These are phyloP conservation scores for Crossoptilon crossoptilon DNA, from an alignment of 2,797 vertebrate genomes.

Conservation along the genomic window DNA sequence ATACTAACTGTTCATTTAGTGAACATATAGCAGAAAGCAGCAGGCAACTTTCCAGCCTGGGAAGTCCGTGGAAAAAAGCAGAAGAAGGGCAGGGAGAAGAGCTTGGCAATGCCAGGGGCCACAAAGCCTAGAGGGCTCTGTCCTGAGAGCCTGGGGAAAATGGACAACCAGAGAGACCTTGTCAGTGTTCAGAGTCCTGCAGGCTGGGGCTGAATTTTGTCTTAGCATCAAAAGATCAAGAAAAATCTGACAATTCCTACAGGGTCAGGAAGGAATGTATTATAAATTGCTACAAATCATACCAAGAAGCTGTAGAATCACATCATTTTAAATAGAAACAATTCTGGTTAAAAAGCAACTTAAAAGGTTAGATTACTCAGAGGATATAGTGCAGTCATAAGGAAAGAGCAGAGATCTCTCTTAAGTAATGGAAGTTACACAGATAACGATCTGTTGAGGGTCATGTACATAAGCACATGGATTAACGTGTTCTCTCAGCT, in stretches of 20 bases:
- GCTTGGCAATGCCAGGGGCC: neutral
- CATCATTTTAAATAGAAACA: neutral
- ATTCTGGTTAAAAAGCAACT: neutral
- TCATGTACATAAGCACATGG: neutral
- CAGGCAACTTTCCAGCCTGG: neutral
- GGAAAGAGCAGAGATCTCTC: neutral
- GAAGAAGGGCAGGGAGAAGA: neutral
- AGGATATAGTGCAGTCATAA: neutral
- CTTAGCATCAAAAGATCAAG: neutral
- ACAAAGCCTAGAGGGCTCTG: neutral
- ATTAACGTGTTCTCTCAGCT: neutral
- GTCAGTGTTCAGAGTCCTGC: neutral
- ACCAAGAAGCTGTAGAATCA: neutral
- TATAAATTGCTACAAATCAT: neutral
- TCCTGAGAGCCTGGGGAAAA: neutral
- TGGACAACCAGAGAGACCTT: neutral
- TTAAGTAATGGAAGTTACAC: neutral
- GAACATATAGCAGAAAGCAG: neutral
- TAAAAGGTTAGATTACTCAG: neutral
- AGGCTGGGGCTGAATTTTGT: neutral
- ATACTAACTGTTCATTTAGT: neutral
- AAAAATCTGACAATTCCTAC: neutral
- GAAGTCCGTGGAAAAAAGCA: neutral
- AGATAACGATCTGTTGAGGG: neutral
- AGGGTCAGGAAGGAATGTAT: neutral